These are phyloP conservation scores for Colletes latitarsis DNA, from an alignment of 1,140 invertebrate species.

Conservation along the genomic window DNA sequence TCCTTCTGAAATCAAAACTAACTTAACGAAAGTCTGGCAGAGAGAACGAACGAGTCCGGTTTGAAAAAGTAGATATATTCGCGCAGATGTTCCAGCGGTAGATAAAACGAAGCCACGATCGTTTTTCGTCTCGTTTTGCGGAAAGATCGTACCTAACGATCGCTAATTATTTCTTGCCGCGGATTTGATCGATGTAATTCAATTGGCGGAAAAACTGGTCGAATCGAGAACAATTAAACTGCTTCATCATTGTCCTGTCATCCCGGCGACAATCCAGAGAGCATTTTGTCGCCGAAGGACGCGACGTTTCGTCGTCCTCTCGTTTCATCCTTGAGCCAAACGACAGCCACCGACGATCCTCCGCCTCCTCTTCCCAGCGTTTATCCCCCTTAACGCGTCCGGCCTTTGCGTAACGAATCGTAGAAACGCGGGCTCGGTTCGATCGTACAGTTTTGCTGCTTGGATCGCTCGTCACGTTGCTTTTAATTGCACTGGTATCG, in stretches of 20 bases:
- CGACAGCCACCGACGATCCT: not conserved
- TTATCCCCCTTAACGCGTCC: not conserved
- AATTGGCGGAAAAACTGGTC: constrained; percentile 42
- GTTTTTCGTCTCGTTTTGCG: not conserved
- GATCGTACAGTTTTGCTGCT: constrained; percentile 48
- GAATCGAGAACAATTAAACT: constrained; percentile 38
- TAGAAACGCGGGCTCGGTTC: constrained; percentile 25
- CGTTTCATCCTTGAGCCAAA: not conserved
- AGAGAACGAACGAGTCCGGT: not conserved
- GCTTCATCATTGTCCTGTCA: constrained; percentile 45
- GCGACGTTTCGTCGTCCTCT: not conserved
- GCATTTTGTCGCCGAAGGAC: constrained; percentile 42
- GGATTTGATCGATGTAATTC: constrained; percentile 42
- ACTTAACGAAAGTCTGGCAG: not conserved
- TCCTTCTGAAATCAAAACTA: too few relatives aligned
- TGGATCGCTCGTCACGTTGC: constrained; percentile 59
- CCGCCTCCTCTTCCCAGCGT: not conserved
- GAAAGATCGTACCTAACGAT: not conserved
- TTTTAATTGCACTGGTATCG: constrained; percentile 60
- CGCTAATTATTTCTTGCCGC: constrained; percentile 11
- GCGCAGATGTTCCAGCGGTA: not conserved
- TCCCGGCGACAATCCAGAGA: constrained; percentile 17
- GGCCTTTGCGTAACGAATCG: constrained; percentile 61
- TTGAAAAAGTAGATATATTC: not conserved
- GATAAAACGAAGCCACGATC: not conserved